A percentile compares a stretch with the other conserved stretches of the same genome.
These are phyloP conservation scores for Drosophila repletoides DNA, from an alignment of 1,140 invertebrate genomes.

Conservation along the genomic window DNA sequence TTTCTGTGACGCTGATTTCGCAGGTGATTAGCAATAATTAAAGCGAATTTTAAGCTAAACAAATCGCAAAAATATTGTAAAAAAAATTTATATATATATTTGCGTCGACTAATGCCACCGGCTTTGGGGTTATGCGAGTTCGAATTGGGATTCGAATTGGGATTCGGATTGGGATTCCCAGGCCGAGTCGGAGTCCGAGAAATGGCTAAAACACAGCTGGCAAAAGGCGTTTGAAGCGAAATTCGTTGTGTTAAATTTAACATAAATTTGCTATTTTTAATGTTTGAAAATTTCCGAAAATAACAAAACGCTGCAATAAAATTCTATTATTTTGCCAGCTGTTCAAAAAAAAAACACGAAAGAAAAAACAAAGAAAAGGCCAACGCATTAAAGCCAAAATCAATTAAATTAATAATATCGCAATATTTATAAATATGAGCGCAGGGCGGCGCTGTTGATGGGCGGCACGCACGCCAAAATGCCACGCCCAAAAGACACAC, in stretches of 20 bases:
- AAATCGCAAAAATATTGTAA: constrained; percentile 31
- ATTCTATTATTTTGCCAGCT: constrained; percentile 61
- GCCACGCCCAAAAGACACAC: constrained; percentile 33
- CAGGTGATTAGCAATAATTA: constrained; percentile 67
- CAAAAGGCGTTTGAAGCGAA: not conserved
- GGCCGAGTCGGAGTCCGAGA: not conserved
- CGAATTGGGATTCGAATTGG: too few species aligned
- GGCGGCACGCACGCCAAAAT: constrained; percentile 28
- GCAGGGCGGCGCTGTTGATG: constrained; percentile 11
- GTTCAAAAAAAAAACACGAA: too few species aligned
- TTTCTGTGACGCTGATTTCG: constrained; percentile 32
- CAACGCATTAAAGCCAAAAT: constrained; percentile 61
- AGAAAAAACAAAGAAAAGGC: too few species aligned
- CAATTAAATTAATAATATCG: constrained; percentile 76
- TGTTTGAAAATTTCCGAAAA: constrained; percentile 57
- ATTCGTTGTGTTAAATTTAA: constrained; percentile 1
- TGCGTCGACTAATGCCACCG: not conserved
- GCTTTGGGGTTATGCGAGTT: constrained; percentile 7
- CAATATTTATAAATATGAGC: constrained; percentile 49
- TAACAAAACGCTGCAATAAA: constrained; percentile 58
- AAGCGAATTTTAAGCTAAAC: constrained; percentile 49
- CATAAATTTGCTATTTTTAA: constrained; percentile 28
- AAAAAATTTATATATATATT: constrained; percentile 1
- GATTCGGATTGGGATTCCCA: too few species aligned
- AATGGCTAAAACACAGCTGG: constrained; percentile 14